Conservation (phyloP, 2,113 vertebrate genomes). For the Oreochromis spilurus region DNA sequence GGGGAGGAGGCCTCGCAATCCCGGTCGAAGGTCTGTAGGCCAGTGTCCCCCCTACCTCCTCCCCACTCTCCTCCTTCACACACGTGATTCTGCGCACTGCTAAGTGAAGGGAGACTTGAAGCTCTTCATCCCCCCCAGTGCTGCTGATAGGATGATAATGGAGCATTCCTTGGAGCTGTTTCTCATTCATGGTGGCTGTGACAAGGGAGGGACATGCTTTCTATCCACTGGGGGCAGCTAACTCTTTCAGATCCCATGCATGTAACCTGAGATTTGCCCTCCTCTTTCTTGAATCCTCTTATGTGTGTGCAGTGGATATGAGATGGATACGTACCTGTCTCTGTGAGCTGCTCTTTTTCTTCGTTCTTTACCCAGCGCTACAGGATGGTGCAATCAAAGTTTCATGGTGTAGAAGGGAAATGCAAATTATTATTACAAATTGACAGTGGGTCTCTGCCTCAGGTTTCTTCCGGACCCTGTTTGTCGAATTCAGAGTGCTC, state of each 20-base stretch:
- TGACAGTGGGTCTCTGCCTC: background rate
- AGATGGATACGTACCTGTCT: slow-evolving; percentile 33
- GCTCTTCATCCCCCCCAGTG: slow-evolving; percentile 52
- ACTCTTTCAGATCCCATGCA: slow-evolving; percentile 38
- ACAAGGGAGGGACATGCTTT: slow-evolving; percentile 56
- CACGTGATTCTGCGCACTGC: slow-evolving; percentile 50
- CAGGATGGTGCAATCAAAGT: background rate
- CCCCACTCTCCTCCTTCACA: slow-evolving; percentile 16
- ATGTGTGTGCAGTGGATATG: slow-evolving; percentile 28
- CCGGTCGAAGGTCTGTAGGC: slow-evolving; percentile 53
- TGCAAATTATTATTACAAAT: background rate
- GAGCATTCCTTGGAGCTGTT: slow-evolving; percentile 65
- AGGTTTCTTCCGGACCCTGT: background rate
- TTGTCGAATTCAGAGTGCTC: background rate
- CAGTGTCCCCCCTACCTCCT: background rate
- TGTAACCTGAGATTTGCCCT: slow-evolving; percentile 59
- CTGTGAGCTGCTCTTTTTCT: background rate
- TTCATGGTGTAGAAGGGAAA: background rate
- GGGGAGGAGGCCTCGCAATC: slow-evolving; percentile 44
- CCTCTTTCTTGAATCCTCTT: slow-evolving; percentile 39
- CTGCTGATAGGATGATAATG: slow-evolving; percentile 65
- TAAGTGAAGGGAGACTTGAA: slow-evolving; percentile 36
- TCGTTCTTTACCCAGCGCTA: background rate
- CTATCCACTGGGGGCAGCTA: slow-evolving; percentile 39
- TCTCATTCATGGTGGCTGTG: slow-evolving; percentile 64